phyloP scores from a whole-genome alignment of 2,113 vertebrate genomes.

The Misgurnus anguillicaudatus region DNA sequence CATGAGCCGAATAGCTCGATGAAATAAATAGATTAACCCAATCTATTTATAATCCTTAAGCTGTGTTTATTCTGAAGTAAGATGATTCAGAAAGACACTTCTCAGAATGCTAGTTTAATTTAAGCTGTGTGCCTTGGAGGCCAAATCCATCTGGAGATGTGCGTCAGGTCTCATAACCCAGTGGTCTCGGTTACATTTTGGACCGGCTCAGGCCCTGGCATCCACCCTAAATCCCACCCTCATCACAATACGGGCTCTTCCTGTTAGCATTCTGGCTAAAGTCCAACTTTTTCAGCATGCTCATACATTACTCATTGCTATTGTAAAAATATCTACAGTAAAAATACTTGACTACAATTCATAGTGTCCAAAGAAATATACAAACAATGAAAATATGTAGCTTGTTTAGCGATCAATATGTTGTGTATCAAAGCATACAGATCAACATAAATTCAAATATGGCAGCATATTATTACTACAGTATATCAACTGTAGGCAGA shows the following conservation, averaged over 20 bases:
- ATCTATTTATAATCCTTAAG: constrained; percentile 59
- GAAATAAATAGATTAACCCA: constrained; percentile 41
- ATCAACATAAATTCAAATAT: too few species aligned
- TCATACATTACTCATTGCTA: not conserved
- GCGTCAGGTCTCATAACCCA: constrained; percentile 29
- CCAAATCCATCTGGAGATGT: constrained; percentile 30
- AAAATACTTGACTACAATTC: too few species aligned
- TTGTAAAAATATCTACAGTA: too few species aligned
- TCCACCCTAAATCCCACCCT: constrained; percentile 1
- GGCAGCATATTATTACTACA: not conserved
- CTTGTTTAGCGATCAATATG: too few species aligned
- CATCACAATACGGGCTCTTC: not conserved
- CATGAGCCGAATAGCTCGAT: constrained; percentile 12
- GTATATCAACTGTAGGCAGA: not conserved
- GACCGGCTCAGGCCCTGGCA: constrained; percentile 19
- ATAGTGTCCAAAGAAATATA: too few species aligned
- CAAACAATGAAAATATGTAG: too few species aligned
- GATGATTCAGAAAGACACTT: constrained; percentile 47
- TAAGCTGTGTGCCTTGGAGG: constrained; percentile 25
- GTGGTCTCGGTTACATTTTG: constrained; percentile 48
- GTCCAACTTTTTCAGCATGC: not conserved
- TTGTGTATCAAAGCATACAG: too few species aligned
- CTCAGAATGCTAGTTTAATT: constrained; percentile 57
- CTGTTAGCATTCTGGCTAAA: not conserved
- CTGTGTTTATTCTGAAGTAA: constrained; percentile 35